A percentile compares a stretch with the other conserved stretches of the same genome.
phyloP scores from a whole-genome alignment of 2,888 invertebrate genomes.

The Ectemnius lituratus region DNA sequence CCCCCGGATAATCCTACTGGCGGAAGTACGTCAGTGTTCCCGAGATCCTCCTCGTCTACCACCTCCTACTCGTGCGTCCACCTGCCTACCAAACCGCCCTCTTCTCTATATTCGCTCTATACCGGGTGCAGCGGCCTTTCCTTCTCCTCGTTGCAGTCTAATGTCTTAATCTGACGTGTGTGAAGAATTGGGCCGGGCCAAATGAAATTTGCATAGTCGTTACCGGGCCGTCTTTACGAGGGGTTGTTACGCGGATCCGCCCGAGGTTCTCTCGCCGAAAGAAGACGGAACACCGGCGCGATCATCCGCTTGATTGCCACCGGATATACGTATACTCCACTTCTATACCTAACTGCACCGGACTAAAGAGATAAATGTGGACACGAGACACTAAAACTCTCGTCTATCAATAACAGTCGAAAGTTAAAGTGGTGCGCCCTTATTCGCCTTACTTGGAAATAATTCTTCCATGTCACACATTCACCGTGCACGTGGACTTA shows the following conservation, averaged over 20 bases:
- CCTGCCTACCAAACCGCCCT: background rate
- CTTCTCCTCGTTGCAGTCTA: conserved; percentile 48
- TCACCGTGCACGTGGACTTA: too few species aligned
- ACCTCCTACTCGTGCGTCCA: conserved; percentile 15
- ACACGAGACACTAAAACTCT: too few species aligned
- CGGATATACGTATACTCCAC: conserved; percentile 29
- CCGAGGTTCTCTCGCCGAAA: conserved; percentile 46
- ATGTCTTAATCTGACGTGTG: conserved; percentile 72
- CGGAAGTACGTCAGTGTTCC: conserved; percentile 44
- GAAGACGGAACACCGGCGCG: conserved; percentile 43
- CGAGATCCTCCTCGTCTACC: conserved; percentile 35
- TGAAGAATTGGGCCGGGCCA: conserved; percentile 68
- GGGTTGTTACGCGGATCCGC: conserved; percentile 53
- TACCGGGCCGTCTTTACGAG: conserved; percentile 62
- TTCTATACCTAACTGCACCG: too few species aligned
- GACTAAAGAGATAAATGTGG: too few species aligned
- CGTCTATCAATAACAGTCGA: too few species aligned
- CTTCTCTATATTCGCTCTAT: conserved; percentile 39
- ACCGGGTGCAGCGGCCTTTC: conserved; percentile 41
- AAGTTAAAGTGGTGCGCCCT: too few species aligned
- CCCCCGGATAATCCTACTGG: conserved; percentile 52
- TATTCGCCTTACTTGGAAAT: too few species aligned
- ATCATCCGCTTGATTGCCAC: conserved; percentile 54
- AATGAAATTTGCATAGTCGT: conserved; percentile 72
- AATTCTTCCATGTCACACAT: too few species aligned